Percentiles rank a stretch among this genome's conserved stretches.
These are phyloP conservation scores for Thomomys bottae DNA, from an alignment of 2,113 vertebrate species.

Conservation along the genomic window DNA sequence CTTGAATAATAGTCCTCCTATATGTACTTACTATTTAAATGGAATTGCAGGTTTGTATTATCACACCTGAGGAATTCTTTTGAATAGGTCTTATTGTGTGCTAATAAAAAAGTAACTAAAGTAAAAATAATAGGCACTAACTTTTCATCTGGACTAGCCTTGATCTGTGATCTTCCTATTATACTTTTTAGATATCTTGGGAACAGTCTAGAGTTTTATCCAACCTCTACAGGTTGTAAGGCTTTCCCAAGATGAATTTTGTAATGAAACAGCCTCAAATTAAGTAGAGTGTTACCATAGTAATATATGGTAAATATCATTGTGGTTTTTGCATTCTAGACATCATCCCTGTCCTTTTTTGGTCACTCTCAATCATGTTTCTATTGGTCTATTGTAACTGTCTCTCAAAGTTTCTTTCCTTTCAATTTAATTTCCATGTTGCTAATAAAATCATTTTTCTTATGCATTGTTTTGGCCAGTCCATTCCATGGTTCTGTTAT, in stretches of 20 bases:
- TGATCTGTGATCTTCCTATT: no score
- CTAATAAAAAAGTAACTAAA: no score
- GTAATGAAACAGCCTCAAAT: not conserved
- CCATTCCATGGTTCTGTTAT: slow-evolving; percentile 7
- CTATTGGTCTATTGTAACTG: not conserved
- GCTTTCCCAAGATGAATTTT: not conserved
- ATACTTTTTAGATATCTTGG: no score
- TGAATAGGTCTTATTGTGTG: no score
- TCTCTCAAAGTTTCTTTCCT: not conserved
- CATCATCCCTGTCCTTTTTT: not conserved
- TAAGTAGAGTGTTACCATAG: not conserved
- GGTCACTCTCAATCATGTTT: not conserved
- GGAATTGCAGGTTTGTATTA: no score
- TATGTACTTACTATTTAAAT: no score
- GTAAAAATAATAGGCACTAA: no score
- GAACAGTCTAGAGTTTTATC: not conserved
- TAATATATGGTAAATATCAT: not conserved
- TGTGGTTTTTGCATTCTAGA: not conserved
- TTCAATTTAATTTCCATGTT: not conserved
- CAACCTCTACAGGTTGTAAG: not conserved
- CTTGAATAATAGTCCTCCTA: no score
- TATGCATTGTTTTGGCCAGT: slow-evolving; percentile 24
- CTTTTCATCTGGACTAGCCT: no score
- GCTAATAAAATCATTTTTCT: not conserved
- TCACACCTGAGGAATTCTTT: no score